Evolutionary conservation across 1,140 invertebrate genomes (phyloP), one percentile per base, ranked within the genome.

Genomic region (Aplysia californica): DNA sequence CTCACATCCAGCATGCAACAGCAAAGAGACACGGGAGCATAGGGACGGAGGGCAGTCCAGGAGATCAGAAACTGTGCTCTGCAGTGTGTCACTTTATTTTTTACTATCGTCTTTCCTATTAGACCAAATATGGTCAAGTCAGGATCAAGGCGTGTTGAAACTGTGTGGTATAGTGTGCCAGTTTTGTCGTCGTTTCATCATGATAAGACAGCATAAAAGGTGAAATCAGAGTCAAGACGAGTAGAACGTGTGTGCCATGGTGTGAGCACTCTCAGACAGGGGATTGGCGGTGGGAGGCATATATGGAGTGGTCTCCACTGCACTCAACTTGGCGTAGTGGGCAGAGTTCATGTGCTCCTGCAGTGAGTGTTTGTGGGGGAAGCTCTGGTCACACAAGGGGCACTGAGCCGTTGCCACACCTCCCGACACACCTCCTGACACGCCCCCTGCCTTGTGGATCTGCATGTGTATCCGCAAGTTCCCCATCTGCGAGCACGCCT

Each of bases 381-480:
- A 71, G 44, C 44, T 2, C 18, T 71, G 36, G 6, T 33, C 41
- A 71, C 68, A 56, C 1, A 56, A 29, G 15, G 55, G 5, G 26
- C 68, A 71, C 26, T 71, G 68, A 36, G 41, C 4, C 6, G 55
- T 21, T 23, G n/a, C n/a, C n/a, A n/a, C n/a, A n/a, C n/a, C n/a
- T n/a, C n/a, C n/a, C n/a, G n/a, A n/a, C n/a, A n/a, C n/a, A n/a
- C n/a, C n/a, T n/a, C n/a, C n/a, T n/a, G n/a, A n/a, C n/a, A n/a
- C n/a, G n/a, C n/a, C n/a, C n/a, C 10, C n/a, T n/a, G 44, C n/a
- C 10, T 61, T 72, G 35, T 72, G 70, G 26, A 64, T 41, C n/a
- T 41, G 55, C 70, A 61, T 59, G 56, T 72, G 70, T n/a, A 61
- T 61, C 2, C 58, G 29, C 6, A 72, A 33, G 23, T 72, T 72